Conservation (phyloP, 1,140 invertebrate genomes). For the Diachasmimorpha longicaudata region DNA sequence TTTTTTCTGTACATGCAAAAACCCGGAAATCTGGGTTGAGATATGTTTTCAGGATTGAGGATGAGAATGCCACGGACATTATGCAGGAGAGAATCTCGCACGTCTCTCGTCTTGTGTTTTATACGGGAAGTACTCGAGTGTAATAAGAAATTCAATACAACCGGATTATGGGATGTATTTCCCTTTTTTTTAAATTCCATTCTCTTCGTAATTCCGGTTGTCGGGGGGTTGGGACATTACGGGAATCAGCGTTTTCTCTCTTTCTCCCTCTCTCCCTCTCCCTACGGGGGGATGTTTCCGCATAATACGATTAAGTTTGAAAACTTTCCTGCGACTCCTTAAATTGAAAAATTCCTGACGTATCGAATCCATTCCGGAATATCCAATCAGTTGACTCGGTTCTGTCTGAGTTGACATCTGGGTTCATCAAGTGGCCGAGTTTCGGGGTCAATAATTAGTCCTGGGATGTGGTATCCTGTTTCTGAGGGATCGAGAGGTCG, state of each 20-base stretch:
- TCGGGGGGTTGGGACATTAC: neutral
- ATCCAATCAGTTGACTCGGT: neutral
- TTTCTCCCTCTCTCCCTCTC: neutral
- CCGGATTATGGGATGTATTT: neutral
- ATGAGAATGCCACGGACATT: neutral
- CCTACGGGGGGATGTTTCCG: neutral
- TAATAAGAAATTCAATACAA: conserved; percentile 1
- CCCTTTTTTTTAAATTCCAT: neutral
- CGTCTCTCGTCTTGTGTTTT: neutral
- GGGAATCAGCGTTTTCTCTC: neutral
- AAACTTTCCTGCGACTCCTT: neutral
- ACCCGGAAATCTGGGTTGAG: neutral
- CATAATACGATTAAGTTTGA: neutral
- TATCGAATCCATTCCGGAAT: neutral
- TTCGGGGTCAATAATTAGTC: neutral
- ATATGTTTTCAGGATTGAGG: neutral
- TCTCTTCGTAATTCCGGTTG: neutral
- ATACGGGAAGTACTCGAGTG: neutral
- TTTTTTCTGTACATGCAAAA: neutral
- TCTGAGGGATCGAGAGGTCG: neutral
- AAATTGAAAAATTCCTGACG: neutral
- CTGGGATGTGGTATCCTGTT: neutral
- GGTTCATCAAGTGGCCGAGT: neutral
- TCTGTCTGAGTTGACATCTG: neutral
- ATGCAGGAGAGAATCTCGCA: neutral